Evolutionary conservation across 1,140 invertebrate genomes (phyloP).

Genomic region (Lasioglossum albipes): DNA sequence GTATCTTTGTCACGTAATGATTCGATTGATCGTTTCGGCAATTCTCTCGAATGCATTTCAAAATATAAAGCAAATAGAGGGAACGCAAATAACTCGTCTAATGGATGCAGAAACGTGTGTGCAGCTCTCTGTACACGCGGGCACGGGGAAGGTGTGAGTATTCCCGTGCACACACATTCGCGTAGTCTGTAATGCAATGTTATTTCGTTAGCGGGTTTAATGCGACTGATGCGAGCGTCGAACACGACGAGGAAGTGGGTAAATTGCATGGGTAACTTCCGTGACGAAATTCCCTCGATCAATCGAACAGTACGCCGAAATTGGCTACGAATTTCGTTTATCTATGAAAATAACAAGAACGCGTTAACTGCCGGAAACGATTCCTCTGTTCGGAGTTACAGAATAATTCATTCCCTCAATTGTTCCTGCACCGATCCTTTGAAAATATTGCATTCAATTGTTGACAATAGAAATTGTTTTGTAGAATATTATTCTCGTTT

Average conservation of each 20-base stretch:
- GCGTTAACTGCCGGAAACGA: neutral
- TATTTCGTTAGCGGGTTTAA: slow-evolving; percentile 47
- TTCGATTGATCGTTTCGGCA: neutral
- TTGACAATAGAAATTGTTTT: no score
- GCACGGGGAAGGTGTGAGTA: neutral
- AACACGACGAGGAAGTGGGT: slow-evolving; percentile 45
- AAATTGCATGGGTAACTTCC: slow-evolving; percentile 55
- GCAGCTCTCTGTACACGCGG: no score
- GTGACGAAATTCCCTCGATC: slow-evolving; percentile 33
- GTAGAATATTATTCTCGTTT: no score
- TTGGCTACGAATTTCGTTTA: slow-evolving; percentile 16
- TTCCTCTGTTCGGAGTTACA: neutral
- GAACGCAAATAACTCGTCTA: slow-evolving; percentile 1
- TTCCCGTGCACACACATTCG: neutral
- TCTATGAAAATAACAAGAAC: slow-evolving; percentile 12
- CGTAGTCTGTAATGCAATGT: slow-evolving; percentile 35
- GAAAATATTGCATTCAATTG: neutral
- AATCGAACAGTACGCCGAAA: slow-evolving; percentile 27
- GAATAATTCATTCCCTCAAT: neutral
- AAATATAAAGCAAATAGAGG: neutral
- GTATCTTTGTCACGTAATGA: no score
- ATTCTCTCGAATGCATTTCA: slow-evolving; percentile 1
- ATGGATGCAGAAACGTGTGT: slow-evolving; percentile 6
- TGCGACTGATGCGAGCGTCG: slow-evolving; percentile 19
- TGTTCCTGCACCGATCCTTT: neutral